Percentiles rank a stretch among this genome's conserved stretches.
These are phyloP conservation scores for Eristalis tenax DNA, from an alignment of 2,888 invertebrate species.

Conservation along the genomic window DNA sequence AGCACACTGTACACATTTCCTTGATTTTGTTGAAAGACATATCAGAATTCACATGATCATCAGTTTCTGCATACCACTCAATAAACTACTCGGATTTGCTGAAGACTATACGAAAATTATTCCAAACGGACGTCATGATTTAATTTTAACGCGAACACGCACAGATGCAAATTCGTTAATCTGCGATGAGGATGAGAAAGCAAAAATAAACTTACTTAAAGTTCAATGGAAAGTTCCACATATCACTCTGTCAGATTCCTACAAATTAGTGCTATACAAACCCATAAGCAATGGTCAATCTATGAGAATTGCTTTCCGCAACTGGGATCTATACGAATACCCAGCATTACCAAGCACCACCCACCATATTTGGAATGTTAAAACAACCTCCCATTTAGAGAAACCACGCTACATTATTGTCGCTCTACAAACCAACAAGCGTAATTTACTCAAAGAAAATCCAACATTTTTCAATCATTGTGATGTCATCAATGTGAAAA, in stretches of 20 bases:
- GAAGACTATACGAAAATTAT: constrained; percentile 10
- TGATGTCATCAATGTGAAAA: constrained; percentile 18
- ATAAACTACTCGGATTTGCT: neutral
- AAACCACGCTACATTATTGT: constrained; percentile 22
- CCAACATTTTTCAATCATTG: constrained; percentile 20
- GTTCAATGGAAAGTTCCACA: constrained; percentile 20
- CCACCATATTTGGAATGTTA: no score
- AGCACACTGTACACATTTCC: constrained; percentile 74
- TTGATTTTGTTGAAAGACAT: constrained; percentile 74
- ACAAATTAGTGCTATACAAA: neutral
- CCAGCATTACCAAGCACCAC: no score
- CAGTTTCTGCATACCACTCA: neutral
- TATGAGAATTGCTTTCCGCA: no score
- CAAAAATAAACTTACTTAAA: constrained; percentile 10
- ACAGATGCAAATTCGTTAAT: neutral
- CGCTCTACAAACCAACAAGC: constrained; percentile 12
- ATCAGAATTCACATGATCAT: constrained; percentile 70
- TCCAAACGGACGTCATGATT: constrained; percentile 6
- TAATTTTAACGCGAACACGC: neutral
- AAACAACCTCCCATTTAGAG: no score
- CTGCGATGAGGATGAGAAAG: neutral
- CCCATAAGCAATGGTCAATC: no score
- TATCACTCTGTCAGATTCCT: constrained; percentile 1
- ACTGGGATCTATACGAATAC: no score
- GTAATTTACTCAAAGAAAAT: constrained; percentile 3